Base-by-base conservation (phyloP, 2,797 vertebrate species). In the Oryzias dopingdopingensis region DNA sequence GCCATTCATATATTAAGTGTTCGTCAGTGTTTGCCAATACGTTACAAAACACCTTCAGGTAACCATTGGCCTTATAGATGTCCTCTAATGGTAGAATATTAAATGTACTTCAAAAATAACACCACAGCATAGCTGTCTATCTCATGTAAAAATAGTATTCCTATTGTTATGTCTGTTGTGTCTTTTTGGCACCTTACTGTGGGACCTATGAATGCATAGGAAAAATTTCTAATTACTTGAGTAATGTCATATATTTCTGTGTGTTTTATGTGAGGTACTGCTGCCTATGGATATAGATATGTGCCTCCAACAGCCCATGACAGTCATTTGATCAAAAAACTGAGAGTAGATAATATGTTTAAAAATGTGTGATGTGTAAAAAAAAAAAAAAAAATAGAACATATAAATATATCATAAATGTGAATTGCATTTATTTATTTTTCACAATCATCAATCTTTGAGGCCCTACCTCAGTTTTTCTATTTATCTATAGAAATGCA, bases 401-500 rank as follows among this genome's bases (percentile, higher is more conserved):
- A 64, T 43, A 74, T 45, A 83, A 69, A 72, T 88, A 88, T 90
- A 83, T 79, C 63, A 89, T 86, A 87, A 92, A 93, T 92, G 92
- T 90, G 92, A 93, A 92, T 90, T 91, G 90, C 85, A 91, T 94
- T 63, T 90, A 86, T 94, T 95, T 91, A 94, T 95, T 94, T 37
- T 94, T 90, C 79, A 89, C 88, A 90, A 82, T 93, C 93, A 95
- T 95, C 91, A 90, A 90, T 93, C 93, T 93, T 96, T 98, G 97
- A 98, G 96, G 96, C 95, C 91, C 96, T 99, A 98, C 96, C 97
- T 99, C 97, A 96, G 85, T 95, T 98, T 98, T 98, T 99, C 92
- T 99, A 99, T 97, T 94, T 94, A 96, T 94, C 92, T 96, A 94
- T 95, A 96, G 86, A 98, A 97, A 98, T 94, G 93, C 94, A 93